Conservation (phyloP, 1,140 invertebrate species). For the Lordiphosa clarofinis region DNA sequence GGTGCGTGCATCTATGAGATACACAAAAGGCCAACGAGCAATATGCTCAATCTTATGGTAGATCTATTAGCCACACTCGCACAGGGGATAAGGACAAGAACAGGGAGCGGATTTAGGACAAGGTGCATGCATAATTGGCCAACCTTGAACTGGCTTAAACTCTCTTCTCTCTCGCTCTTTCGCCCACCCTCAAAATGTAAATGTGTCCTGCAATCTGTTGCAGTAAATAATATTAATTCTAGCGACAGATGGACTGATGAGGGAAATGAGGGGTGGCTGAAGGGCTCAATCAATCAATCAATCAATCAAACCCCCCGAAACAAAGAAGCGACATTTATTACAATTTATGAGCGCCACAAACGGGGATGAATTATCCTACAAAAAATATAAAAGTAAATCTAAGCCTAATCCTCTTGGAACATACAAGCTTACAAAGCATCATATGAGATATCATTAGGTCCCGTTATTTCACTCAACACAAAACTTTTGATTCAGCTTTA, state of each 20-base stretch:
- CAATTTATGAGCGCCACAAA: background rate
- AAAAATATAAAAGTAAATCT: background rate
- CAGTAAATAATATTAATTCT: background rate
- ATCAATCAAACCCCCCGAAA: conserved; percentile 8
- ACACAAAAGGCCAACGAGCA: conserved; percentile 7
- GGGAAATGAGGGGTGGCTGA: background rate
- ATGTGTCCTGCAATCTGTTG: conserved; percentile 13
- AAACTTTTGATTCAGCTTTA: too few relatives aligned
- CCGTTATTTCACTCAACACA: too few relatives aligned
- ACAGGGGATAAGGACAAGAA: background rate
- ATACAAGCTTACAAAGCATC: too few relatives aligned
- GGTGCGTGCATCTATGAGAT: conserved; percentile 10
- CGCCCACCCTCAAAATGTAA: conserved; percentile 4
- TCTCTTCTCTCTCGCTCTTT: background rate
- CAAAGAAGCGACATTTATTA: conserved; percentile 4
- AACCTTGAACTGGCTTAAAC: background rate
- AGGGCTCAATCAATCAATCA: conserved; percentile 10
- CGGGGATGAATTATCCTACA: background rate
- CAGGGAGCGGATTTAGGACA: background rate
- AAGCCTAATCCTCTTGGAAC: background rate
- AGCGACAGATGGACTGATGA: conserved; percentile 13
- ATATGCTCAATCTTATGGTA: background rate
- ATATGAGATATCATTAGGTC: too few relatives aligned
- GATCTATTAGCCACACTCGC: conserved; percentile 3
- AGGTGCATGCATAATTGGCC: conserved; percentile 6